phyloP scores from a whole-genome alignment of 2,888 invertebrate genomes.

The Mactromeris polynyma region DNA sequence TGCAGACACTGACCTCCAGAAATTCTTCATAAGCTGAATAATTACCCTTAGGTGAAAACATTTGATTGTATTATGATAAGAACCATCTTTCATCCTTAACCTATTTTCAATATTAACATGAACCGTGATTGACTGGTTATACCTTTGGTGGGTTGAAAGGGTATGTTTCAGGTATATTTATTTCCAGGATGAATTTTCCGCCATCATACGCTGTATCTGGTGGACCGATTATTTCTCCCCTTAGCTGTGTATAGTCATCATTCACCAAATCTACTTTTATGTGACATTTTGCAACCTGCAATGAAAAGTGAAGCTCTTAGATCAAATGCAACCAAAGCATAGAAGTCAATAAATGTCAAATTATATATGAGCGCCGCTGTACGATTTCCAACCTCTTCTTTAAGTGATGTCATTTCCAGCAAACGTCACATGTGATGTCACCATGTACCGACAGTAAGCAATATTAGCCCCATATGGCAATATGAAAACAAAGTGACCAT shows the following conservation, averaged over 20 bases:
- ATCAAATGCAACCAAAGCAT: neutral
- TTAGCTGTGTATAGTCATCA: constrained; percentile 96
- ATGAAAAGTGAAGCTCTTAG: constrained; percentile 27
- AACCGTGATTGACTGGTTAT: constrained; percentile 74
- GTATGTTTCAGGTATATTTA: constrained; percentile 99
- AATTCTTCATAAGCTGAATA: too few species aligned
- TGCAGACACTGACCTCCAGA: too few species aligned
- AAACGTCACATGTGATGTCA: too few species aligned
- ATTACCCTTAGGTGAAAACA: too few species aligned
- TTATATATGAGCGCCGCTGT: neutral
- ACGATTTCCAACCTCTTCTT: neutral
- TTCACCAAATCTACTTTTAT: constrained; percentile 92
- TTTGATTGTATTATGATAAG: too few species aligned
- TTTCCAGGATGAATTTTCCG: constrained; percentile 97
- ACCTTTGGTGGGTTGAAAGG: constrained; percentile 99
- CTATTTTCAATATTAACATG: too few species aligned
- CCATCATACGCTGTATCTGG: constrained; percentile 99
- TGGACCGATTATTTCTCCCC: constrained; percentile 98
- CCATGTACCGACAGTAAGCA: too few species aligned
- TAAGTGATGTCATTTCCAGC: neutral
- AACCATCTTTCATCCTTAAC: too few species aligned
- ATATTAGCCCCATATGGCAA: too few species aligned
- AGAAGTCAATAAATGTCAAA: neutral
- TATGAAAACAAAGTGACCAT: too few species aligned
- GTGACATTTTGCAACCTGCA: constrained; percentile 87